These are phyloP conservation scores for Discoglossus pictus DNA, from an alignment of 2,797 vertebrate genomes.

Conservation along the genomic window DNA sequence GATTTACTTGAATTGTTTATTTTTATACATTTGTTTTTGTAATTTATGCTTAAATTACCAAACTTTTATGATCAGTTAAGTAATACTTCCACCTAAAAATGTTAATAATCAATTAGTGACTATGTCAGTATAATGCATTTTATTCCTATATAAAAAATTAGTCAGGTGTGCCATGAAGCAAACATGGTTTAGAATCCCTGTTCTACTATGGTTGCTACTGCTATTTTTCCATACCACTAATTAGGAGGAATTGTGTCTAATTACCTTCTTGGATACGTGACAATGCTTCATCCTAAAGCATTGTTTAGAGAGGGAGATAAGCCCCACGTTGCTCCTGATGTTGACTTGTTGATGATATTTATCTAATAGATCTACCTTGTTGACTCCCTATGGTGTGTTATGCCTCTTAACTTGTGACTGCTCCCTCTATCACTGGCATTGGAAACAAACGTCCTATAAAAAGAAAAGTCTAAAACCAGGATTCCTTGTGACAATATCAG, in stretches of 20 bases:
- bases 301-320: conserved; percentile 4
- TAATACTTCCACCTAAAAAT: no score
- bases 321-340: conserved; percentile 1
- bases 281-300: conserved; percentile 12
- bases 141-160: no score
- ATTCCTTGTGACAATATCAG: conserved; percentile 33
- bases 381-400: conserved; percentile 20
- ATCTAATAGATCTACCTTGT: conserved; percentile 22
- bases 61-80: no score
- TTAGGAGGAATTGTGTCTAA: conserved; percentile 14
- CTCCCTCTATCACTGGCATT: conserved; percentile 6
- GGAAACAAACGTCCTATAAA: conserved; percentile 42
- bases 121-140: no score
- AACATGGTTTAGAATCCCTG: no score
- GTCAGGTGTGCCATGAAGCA: no score
- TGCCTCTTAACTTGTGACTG: conserved; percentile 32
- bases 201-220: conserved; percentile 13
- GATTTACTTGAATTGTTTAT: no score
- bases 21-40: no score
- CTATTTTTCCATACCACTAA: conserved; percentile 27
- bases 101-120: no score
- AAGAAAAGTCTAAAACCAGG: conserved; percentile 39
- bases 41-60: no score
- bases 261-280: conserved; percentile 36
- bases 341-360: conserved; percentile 17